Evolutionary conservation across 2,888 invertebrate genomes (phyloP), one percentile per base, ranked within the genome.

Genomic region (Drosophila picticornis): DNA sequence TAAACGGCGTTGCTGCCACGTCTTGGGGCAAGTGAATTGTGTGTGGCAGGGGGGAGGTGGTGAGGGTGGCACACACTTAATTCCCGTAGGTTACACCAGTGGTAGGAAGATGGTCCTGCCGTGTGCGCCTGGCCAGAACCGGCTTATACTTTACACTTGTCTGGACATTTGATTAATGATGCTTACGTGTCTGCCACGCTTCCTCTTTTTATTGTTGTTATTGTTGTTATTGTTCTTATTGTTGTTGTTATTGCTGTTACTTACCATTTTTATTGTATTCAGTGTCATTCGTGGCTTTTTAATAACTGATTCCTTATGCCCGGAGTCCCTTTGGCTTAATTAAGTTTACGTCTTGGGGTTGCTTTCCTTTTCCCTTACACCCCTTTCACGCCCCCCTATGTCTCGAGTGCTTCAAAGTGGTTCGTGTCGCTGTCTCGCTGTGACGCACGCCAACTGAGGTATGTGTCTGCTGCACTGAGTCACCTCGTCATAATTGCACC

Each of bases 91-190:
- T 46, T 46, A 46, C 7, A 36, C 34, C 27, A n/a, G 56, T 13
- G 56, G 31, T 32, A 29, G 56, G 31, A 22, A 29, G 57, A 31
- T 61, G 59, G 76, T 77, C 60, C 76, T 62, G 48, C 25, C 29
- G 29, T n/a, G 34, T 34, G 22, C 32, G 70, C 43, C 63, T 65
- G 53, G 57, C 40, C 67, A 66, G 50, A 57, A 52, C 68, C 70
- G 40, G 73, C 71, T 82, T 71, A 77, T 84, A 77, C 84, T 86
- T 86, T 88, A 84, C 86, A 84, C 88, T 85, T 87, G 88, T 90
- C 89, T 90, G 88, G 88, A 88, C 88, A 88, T 88, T 88, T 88
- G 88, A 88, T 88, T 88, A 88, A 88, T 88, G 88, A 90, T 87
- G 78, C 88, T 88, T 88, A 82, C 82, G 87, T 84, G 88, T 76